Base-by-base conservation (phyloP, 2,888 invertebrate genomes). In the Lingula anatina region DNA sequence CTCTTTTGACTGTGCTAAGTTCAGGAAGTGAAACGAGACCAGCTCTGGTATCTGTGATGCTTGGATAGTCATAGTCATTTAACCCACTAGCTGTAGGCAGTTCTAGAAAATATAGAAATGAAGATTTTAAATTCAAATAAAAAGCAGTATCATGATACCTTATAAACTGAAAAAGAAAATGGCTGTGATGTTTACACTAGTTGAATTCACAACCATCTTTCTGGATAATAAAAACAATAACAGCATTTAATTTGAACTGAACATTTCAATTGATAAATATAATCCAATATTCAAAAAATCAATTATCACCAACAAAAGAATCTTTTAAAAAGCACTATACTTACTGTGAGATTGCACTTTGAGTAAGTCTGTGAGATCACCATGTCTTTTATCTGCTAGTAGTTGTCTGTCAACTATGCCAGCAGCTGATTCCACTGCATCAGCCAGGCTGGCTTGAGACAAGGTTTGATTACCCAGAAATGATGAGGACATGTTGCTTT, bases 31-130 rank as follows among this genome's bases (percentile, higher is more conserved):
- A 85, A 55, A 83, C 81, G 53, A 84, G 81, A 53, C 86, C 86
- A 57, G 85, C 79, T 21, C 87, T 78, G 26, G 85, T 84, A 55
- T 86, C 85, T 46, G 89, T 79, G 61, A 86, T 85, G 47, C 69
- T 76, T 49, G 91, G 91, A 80, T 96, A 96, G 77, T 96, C 95
- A 69, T 86, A 85, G 69, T 94, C 91, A 53, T 87, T 87, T 38
- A 92, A 79, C 3, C 95, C 96, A 81, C 93, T 94, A 53, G 88
- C 88, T 60, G 89, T 89, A 61, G 91, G 86, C 64, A 85, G 85
- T 66, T 84, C 77, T 77, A 61, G 15, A 60, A 60, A 28, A 46
- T 5, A 35, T 12, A 31, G 5, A 46, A 44, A 26, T 12, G 15
- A 15, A 12, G 21, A 38, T 12, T 28, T 5, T n/a, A 21, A 15